A percentile compares a stretch with the other conserved stretches of the same genome.
Evolutionary conservation across 2,797 vertebrate genomes (phyloP).

Genomic region (Miichthys miiuy): DNA sequence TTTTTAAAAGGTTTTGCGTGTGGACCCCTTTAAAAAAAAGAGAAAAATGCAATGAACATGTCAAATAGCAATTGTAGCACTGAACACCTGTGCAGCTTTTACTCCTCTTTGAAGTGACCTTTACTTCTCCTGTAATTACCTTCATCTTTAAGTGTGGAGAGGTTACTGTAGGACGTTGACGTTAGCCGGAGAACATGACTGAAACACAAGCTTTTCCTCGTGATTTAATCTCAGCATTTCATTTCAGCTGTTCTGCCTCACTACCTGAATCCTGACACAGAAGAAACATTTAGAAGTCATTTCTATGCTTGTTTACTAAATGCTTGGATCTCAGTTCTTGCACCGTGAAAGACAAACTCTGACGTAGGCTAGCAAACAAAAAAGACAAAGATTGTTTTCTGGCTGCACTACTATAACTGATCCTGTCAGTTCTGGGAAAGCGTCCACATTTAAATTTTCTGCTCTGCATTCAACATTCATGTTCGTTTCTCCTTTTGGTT

Average conservation of each 20-base stretch:
- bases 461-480: constrained; percentile 7
- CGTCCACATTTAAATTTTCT: constrained; percentile 8
- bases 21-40: not conserved
- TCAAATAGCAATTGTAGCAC: not conserved
- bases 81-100: constrained; percentile 15
- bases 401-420: not conserved
- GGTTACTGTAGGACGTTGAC: constrained; percentile 66
- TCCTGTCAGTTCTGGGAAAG: constrained; percentile 40
- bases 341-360: not conserved
- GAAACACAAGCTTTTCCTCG: constrained; percentile 30
- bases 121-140: constrained; percentile 15
- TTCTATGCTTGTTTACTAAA: not conserved
- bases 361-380: constrained; percentile 1
- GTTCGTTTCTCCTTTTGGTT: not conserved
- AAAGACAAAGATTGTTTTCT: not conserved
- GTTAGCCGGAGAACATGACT: constrained; percentile 4
- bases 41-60: not conserved
- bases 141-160: not conserved
- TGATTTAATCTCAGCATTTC: constrained; percentile 12
- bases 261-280: constrained; percentile 1
- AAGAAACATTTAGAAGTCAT: not conserved
- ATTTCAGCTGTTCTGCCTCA: not conserved
- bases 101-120: constrained; percentile 2
- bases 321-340: not conserved
- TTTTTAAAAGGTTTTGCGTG: constrained; percentile 8